Evolutionary conservation across 2,113 vertebrate species (phyloP), one percentile per base, ranked within the genome.

Genomic region (Heteronetta atricapilla): DNA sequence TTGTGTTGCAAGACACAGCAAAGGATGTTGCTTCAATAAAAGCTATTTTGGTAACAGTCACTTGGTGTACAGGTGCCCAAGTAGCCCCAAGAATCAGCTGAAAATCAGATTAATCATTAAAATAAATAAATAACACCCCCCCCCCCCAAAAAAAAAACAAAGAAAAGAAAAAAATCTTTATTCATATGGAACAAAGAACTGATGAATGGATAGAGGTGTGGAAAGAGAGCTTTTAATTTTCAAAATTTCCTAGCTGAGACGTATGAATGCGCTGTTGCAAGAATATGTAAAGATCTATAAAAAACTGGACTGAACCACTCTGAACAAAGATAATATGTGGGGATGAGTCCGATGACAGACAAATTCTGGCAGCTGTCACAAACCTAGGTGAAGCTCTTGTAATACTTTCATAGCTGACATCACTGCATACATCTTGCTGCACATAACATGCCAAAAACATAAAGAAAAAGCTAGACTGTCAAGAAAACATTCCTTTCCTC

Each of bases 311-410:
- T 77, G 23, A 94, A 55, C 3, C 52, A 72, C 11, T 70, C 22
- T 40, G 33, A 58, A 68, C 25, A 76, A 69, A 82, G 53, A 75
- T 17, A 66, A 89, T 86, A 72, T 2, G 11, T 44, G 38, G 8
- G 7, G 21, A 40, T n/a, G 29, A 42, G 11, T 42, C 72, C 67
- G 34, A 64, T 2, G 5, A 81, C 29, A 78, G 55, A 88, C 36
- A 87, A 78, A 74, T 88, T 94, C 74, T 93, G 73, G 36, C 68
- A 94, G 60, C 56, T 90, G 34, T 64, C 82, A 86, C 29, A 86
- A 84, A 68, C 38, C 48, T 58, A 52, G 48, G 42, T 60, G 83
- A 93, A 88, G 46, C 38, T 85, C 76, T 78, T 76, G 62, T 56
- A 86, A 73, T 56, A 69, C 23, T 33, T 88, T 92, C 34, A 33